Evolutionary conservation across 2,113 vertebrate species (phyloP), one percentile per base, ranked within the genome.

Genomic region (Carassius auratus): DNA sequence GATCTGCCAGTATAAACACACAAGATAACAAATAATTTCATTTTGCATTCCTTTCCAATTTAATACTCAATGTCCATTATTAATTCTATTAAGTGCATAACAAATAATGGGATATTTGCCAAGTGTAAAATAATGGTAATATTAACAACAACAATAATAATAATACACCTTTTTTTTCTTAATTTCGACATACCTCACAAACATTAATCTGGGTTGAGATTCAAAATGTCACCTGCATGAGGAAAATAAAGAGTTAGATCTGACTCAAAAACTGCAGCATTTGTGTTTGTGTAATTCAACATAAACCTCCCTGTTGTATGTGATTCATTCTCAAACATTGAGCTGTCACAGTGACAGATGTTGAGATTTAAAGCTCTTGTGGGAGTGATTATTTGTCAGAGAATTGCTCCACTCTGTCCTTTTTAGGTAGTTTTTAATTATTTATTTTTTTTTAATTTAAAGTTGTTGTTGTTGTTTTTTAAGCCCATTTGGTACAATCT

Each of bases 331-430:
- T 68, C 62, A 68, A 50, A 78, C 76, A 38, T 4, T 78, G 79
- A 55, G 45, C 64, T 81, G 42, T 69, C n/a, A 69, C 4, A 3
- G 14, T 50, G 23, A 69, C 45, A 81, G 62, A 81, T 81, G 79
- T 55, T 81, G 62, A 8, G n/a, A 69, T 81, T 69, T 81, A 17
- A 69, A 69, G 62, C 12, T 81, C 8, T 68, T 81, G 62, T 55
- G 62, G 64, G 79, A 69, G 23, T 17, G 79, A 66, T 52, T 45
- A 36, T 62, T 68, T 48, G 79, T 68, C 42, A 68, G 4, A 81
- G 5, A 68, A 30, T 81, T 50, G 45, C 45, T 48, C 23, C 2
- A 14, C n/a, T 81, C 45, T 52, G 62, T 81, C 8, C n/a, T 23
- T 76, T 73, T 55, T 55, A 50, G 73, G 12, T 50, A 23, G 38